Conservation (phyloP, 2,797 vertebrate genomes). For the Urophycis tenuis region DNA sequence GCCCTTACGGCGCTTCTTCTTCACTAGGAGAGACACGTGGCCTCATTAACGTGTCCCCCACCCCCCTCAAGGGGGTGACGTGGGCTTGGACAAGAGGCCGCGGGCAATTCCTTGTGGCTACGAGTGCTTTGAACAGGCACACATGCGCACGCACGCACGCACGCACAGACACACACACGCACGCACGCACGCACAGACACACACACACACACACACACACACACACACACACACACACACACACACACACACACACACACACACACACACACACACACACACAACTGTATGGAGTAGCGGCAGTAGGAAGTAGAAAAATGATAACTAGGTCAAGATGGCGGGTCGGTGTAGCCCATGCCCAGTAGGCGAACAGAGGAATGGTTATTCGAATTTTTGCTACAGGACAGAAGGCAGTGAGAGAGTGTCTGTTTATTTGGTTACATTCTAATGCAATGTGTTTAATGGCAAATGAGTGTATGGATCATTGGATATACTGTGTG, state of each 20-base stretch:
- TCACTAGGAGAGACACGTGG: too few relatives aligned
- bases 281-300: constrained; percentile 3
- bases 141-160: neutral
- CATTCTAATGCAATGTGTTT: neutral
- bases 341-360: constrained; percentile 17
- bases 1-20: too few relatives aligned
- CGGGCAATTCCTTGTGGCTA: constrained; percentile 13
- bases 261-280: too few relatives aligned
- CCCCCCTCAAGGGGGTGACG: too few relatives aligned
- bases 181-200: neutral
- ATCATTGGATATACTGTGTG: neutral
- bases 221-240: too few relatives aligned
- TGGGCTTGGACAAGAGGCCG: neutral
- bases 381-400: constrained; percentile 6
- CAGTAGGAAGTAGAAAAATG: constrained; percentile 17
- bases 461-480: neutral
- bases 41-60: too few relatives aligned
- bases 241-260: too few relatives aligned
- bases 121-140: neutral
- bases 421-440: neutral
- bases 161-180: neutral
- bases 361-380: constrained; percentile 19
- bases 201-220: constrained; percentile 7
- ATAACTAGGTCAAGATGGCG: constrained; percentile 42
- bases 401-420: neutral